A percentile compares a stretch with the other conserved stretches of the same genome.
Conservation (phyloP, 2,888 invertebrate genomes). For the Taphrorychus bicolor region DNA sequence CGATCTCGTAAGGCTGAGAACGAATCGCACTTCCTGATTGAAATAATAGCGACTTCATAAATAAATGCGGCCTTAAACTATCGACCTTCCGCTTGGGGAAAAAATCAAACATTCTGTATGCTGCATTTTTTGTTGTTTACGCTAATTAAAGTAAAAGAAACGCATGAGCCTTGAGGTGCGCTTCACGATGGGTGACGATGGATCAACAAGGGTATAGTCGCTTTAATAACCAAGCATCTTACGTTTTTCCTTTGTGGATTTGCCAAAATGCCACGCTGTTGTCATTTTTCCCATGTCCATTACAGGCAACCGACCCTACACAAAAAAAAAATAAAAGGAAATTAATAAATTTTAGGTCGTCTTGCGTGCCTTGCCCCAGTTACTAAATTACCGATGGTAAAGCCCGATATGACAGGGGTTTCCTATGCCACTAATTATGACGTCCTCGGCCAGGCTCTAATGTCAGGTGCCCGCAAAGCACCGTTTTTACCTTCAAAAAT, state of each 20-base stretch:
- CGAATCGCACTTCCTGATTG: too few relatives aligned
- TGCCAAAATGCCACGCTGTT: neutral
- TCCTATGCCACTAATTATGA: conserved; percentile 2
- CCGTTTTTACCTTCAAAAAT: too few relatives aligned
- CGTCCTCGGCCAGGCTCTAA: neutral
- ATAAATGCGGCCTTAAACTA: too few relatives aligned
- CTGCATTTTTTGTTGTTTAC: neutral
- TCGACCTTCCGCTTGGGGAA: too few relatives aligned
- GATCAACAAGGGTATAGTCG: neutral
- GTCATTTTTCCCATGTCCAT: neutral
- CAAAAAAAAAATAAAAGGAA: neutral
- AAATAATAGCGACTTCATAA: too few relatives aligned
- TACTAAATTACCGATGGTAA: neutral
- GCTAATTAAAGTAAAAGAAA: neutral
- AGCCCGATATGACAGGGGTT: neutral
- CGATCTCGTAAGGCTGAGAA: too few relatives aligned
- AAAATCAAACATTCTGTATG: neutral
- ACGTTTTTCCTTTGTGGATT: neutral
- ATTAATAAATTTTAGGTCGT: conserved; percentile 1
- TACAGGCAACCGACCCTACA: neutral
- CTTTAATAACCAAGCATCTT: neutral
- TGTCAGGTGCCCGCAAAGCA: too few relatives aligned
- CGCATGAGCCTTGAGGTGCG: neutral
- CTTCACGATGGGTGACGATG: neutral
- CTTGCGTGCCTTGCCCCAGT: neutral